These are phyloP conservation scores for Xestia xanthographa DNA, from an alignment of 2,888 invertebrate genomes.

Conservation along the genomic window DNA sequence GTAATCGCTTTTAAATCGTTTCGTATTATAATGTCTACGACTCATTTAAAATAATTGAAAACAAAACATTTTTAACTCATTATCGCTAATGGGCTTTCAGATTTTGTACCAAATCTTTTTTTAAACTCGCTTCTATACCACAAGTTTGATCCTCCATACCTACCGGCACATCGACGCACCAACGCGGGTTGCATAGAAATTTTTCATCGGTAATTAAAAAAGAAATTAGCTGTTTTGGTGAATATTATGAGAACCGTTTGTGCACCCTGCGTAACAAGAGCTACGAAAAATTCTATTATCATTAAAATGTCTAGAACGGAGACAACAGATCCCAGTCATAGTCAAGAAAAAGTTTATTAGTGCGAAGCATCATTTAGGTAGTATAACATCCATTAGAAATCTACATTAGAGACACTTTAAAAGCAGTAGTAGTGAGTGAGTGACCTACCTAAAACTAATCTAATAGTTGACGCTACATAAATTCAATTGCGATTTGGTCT, in stretches of 20 bases:
- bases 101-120: background rate
- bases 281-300: background rate
- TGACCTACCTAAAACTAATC: background rate
- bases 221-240: too few species aligned
- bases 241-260: too few species aligned
- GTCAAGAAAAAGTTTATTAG: background rate
- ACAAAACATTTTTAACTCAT: background rate
- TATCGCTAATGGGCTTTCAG: background rate
- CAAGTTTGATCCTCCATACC: too few species aligned
- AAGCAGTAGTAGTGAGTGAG: background rate
- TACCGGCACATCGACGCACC: too few species aligned
- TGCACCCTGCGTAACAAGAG: background rate
- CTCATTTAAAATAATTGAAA: background rate
- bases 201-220: too few species aligned
- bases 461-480: background rate
- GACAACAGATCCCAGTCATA: background rate
- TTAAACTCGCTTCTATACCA: background rate
- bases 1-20: slow-evolving; percentile 1
- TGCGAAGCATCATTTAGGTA: background rate
- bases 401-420: background rate
- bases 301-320: background rate
- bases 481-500: background rate
- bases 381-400: background rate
- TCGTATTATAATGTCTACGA: background rate
- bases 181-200: too few species aligned